phyloP scores from a whole-genome alignment of 2,888 invertebrate genomes.

The Cacoxenus indagator region DNA sequence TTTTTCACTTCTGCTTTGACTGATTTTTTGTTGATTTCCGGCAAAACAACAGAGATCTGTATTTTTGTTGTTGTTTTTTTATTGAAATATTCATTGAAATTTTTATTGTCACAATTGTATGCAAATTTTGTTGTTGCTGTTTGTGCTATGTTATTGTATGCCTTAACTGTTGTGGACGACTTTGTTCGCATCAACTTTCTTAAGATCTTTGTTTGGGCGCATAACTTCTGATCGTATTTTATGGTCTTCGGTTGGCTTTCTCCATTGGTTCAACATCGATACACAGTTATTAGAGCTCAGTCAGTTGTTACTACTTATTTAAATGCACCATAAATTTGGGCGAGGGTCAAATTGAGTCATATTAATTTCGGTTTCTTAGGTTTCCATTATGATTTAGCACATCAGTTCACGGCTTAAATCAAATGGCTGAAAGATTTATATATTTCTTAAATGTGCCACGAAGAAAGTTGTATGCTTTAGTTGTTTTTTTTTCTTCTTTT shows the following conservation, averaged over 20 bases:
- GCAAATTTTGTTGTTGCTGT: slow-evolving; percentile 5
- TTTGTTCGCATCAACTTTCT: not conserved
- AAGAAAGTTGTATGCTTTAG: too few relatives aligned
- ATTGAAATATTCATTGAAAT: slow-evolving; percentile 8
- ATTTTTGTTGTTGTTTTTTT: not conserved
- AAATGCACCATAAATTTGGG: too few relatives aligned
- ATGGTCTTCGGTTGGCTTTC: not conserved
- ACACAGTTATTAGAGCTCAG: too few relatives aligned
- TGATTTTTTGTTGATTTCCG: slow-evolving; percentile 7
- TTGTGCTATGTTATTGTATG: not conserved
- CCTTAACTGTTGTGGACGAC: not conserved
- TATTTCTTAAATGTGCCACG: too few relatives aligned
- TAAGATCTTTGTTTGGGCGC: not conserved
- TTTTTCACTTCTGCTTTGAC: not conserved
- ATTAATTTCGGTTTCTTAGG: too few relatives aligned
- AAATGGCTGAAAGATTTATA: too few relatives aligned
- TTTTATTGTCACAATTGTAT: slow-evolving; percentile 11
- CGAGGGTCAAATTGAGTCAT: too few relatives aligned
- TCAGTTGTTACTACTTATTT: too few relatives aligned
- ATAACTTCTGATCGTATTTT: not conserved
- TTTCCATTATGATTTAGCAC: too few relatives aligned
- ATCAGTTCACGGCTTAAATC: too few relatives aligned
- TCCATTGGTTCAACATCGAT: too few relatives aligned
- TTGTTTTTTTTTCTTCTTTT: too few relatives aligned
- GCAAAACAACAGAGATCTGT: not conserved